Evolutionary conservation across 2,113 vertebrate genomes (phyloP).

Genomic region (Heptranchias perlo): DNA sequence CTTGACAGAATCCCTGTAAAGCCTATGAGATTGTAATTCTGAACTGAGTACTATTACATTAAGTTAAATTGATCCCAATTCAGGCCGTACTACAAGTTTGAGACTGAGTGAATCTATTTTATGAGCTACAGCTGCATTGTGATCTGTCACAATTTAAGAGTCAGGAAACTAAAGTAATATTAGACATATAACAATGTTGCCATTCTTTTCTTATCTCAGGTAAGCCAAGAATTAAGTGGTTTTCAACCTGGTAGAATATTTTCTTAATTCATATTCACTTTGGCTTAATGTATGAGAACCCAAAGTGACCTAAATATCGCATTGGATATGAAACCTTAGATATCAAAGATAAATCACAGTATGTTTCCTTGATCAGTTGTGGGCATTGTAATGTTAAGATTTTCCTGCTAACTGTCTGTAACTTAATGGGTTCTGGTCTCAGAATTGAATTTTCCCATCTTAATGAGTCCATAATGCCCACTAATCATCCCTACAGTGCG

Average conservation of each 20-base stretch:
- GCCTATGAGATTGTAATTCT: not conserved
- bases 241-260: not conserved
- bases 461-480: not conserved
- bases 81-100: not conserved
- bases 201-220: not conserved
- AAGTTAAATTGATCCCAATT: not conserved
- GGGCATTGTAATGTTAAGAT: not conserved
- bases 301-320: not conserved
- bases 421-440: not conserved
- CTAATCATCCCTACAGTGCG: not conserved
- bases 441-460: not conserved
- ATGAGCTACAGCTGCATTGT: not conserved
- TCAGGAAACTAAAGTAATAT: not conserved
- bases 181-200: not conserved
- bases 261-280: not conserved
- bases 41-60: not conserved
- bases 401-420: not conserved
- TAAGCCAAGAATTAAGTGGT: too few species aligned
- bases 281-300: not conserved
- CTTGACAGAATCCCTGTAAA: not conserved
- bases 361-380: not conserved
- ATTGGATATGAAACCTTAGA: not conserved
- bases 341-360: not conserved
- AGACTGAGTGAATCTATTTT: not conserved
- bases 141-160: not conserved